A percentile compares a stretch with the other conserved stretches of the same genome.
phyloP scores from a whole-genome alignment of 2,888 invertebrate species.

The Cistogaster globosa region DNA sequence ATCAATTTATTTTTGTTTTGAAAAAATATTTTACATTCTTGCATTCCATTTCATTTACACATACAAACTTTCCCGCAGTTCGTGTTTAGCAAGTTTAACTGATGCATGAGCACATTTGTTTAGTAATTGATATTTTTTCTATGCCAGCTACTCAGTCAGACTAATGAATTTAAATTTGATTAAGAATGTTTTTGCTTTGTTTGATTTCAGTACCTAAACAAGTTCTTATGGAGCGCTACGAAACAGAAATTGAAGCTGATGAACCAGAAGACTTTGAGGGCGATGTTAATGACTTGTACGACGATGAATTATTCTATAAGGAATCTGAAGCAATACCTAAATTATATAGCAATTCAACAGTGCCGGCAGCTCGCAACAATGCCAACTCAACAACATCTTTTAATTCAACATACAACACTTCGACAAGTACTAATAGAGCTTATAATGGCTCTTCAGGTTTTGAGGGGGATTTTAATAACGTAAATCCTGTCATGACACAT shows the following conservation, averaged over 20 bases:
- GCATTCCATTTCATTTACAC: too few species aligned
- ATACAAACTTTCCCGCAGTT: too few species aligned
- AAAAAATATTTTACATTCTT: too few species aligned
- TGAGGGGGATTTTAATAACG: conserved; percentile 75
- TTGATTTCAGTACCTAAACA: conserved; percentile 89
- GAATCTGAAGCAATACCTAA: conserved; percentile 85
- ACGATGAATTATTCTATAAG: conserved; percentile 85
- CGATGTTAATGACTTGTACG: conserved; percentile 84
- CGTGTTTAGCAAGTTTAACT: too few species aligned
- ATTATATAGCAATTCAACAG: conserved; percentile 81
- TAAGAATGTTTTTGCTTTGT: neutral
- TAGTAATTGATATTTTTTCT: too few species aligned
- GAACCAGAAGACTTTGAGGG: conserved; percentile 86
- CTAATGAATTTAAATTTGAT: neutral
- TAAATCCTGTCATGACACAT: conserved; percentile 81
- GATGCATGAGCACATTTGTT: too few species aligned
- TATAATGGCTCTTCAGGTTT: conserved; percentile 75
- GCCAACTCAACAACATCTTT: conserved; percentile 62
- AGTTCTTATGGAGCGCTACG: conserved; percentile 92
- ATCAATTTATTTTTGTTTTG: too few species aligned
- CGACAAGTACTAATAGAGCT: conserved; percentile 73
- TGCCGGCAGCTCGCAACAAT: conserved; percentile 73
- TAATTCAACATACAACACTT: conserved; percentile 69
- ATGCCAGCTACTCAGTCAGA: neutral
- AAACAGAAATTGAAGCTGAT: conserved; percentile 90